phyloP scores from a whole-genome alignment of 2,797 vertebrate genomes.

The Serranus cabrilla region DNA sequence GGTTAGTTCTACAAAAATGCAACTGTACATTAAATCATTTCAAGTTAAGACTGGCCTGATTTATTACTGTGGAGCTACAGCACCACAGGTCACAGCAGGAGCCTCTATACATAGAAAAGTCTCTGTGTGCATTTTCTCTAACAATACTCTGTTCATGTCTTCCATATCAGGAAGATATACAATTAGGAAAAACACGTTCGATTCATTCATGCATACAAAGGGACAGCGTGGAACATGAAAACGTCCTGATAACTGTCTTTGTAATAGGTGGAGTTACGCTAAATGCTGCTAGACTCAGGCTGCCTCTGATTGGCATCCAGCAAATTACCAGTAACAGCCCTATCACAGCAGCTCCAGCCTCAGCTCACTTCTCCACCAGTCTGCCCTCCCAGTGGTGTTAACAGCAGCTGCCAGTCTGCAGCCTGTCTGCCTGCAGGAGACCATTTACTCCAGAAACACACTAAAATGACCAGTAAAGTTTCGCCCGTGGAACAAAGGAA shows the following conservation, averaged over 20 bases:
- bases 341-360: neutral
- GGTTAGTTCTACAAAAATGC: neutral
- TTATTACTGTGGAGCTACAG: neutral
- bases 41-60: conserved; percentile 1
- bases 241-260: neutral
- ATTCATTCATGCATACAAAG: neutral
- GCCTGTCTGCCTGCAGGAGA: conserved; percentile 61
- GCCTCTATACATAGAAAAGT: neutral
- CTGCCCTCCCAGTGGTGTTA: conserved; percentile 11
- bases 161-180: neutral
- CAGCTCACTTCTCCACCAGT: neutral
- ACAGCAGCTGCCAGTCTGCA: conserved; percentile 42
- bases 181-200: neutral
- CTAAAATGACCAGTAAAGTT: conserved; percentile 78
- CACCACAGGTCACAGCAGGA: conserved; percentile 6
- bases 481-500: conserved; percentile 75
- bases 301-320: neutral
- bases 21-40: neutral
- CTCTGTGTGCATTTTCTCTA: neutral
- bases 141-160: neutral
- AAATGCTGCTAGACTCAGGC: neutral
- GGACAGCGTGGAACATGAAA: neutral
- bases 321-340: neutral
- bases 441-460: conserved; percentile 66
- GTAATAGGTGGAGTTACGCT: neutral